Percentiles rank a stretch among this genome's conserved stretches.
phyloP scores from a whole-genome alignment of 2,888 invertebrate species.

The Seira musarum region DNA sequence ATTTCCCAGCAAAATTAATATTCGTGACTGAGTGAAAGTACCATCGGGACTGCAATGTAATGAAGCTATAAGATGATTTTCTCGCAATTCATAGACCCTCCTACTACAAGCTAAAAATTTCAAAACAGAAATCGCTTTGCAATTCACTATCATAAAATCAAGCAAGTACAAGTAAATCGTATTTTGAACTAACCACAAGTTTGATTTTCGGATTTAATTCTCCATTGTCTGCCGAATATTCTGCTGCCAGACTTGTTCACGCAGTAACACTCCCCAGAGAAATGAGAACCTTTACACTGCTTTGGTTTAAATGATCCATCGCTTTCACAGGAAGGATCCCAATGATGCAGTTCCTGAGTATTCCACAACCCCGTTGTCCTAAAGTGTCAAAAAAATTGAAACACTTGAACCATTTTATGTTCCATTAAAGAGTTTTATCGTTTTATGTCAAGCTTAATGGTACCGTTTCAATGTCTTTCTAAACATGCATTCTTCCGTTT shows the following conservation, averaged over 20 bases:
- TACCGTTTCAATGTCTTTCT: constrained; percentile 31
- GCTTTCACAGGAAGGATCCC: constrained; percentile 75
- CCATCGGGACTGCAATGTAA: constrained; percentile 80
- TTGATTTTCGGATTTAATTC: constrained; percentile 77
- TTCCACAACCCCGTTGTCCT: too few species aligned
- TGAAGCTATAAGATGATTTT: constrained; percentile 73
- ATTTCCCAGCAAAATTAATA: too few species aligned
- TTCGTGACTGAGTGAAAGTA: too few species aligned
- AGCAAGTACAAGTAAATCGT: constrained; percentile 71
- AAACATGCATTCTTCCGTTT: constrained; percentile 37
- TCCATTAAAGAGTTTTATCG: too few species aligned
- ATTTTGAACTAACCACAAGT: constrained; percentile 76
- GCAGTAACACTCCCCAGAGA: constrained; percentile 78
- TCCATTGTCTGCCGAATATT: constrained; percentile 80
- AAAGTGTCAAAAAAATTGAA: too few species aligned
- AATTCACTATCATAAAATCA: too few species aligned
- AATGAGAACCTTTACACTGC: constrained; percentile 78
- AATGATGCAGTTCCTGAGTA: too few species aligned
- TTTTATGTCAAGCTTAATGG: background rate
- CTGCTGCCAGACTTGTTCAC: constrained; percentile 76
- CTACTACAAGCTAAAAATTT: constrained; percentile 61
- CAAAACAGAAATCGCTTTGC: constrained; percentile 71
- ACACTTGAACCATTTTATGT: too few species aligned
- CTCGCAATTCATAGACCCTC: constrained; percentile 50
- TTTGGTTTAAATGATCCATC: constrained; percentile 78